Conservation (phyloP, 2,888 invertebrate species). For the Temnothorax rugatulus region DNA sequence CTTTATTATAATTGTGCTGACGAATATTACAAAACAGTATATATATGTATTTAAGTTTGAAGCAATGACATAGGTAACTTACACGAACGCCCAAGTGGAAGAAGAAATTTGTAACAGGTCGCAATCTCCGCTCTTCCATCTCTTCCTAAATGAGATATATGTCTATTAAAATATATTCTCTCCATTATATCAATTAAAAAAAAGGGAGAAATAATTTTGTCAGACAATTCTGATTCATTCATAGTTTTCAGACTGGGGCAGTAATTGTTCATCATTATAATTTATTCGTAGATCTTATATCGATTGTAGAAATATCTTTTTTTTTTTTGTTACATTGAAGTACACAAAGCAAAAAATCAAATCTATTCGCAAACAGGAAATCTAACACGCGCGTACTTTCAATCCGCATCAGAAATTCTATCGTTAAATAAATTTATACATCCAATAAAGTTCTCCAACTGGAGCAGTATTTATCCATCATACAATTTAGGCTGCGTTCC, state of each 20-base stretch:
- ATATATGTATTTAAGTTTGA: neutral
- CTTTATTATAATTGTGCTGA: conserved; percentile 10
- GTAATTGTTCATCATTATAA: conserved; percentile 78
- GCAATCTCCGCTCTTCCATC: neutral
- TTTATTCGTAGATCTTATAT: conserved; percentile 1
- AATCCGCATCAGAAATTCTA: neutral
- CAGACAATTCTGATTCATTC: conserved; percentile 80
- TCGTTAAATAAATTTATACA: neutral
- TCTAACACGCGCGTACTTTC: neutral
- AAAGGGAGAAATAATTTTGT: conserved; percentile 27
- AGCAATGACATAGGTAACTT: conserved; percentile 8
- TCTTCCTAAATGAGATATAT: neutral
- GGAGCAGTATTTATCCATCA: no score
- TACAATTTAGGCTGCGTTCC: no score
- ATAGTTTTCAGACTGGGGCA: conserved; percentile 84
- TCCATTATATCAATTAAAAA: neutral
- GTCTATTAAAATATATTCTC: conserved; percentile 19
- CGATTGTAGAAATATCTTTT: neutral
- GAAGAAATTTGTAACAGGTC: neutral
- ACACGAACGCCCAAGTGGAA: neutral
- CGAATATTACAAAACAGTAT: neutral
- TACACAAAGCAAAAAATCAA: neutral
- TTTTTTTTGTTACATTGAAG: neutral
- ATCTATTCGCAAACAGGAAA: neutral
- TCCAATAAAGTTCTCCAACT: neutral